Conservation (phyloP, 2,888 invertebrate species). For the Trachelus stipa region DNA sequence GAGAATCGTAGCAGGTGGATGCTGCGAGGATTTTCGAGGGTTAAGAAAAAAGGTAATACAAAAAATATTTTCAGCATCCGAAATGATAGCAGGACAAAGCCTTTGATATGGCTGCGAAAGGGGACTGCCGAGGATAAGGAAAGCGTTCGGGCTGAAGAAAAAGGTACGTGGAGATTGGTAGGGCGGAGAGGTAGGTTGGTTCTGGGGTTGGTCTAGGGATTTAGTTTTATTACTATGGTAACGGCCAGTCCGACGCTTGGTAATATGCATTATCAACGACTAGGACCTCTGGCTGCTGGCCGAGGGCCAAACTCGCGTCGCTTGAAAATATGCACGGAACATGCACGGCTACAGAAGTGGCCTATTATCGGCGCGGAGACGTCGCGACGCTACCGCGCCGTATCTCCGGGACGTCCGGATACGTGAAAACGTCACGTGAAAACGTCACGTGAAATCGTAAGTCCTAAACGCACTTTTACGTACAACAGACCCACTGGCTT, state of each 20-base stretch:
- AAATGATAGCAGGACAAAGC: background rate
- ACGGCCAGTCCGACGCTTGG: conserved; percentile 33
- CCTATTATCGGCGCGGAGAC: conserved; percentile 31
- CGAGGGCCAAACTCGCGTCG: conserved; percentile 34
- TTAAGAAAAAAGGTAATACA: conserved; percentile 22
- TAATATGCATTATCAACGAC: conserved; percentile 45
- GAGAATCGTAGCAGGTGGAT: background rate
- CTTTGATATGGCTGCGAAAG: background rate
- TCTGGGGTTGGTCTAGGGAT: conserved; percentile 22
- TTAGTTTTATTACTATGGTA: conserved; percentile 39
- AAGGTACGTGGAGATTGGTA: background rate
- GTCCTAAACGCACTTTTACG: background rate
- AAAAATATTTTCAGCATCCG: conserved; percentile 18
- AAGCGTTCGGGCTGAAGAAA: background rate
- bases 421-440: background rate
- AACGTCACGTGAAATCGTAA: background rate
- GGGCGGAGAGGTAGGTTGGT: background rate
- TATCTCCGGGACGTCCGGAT: background rate
- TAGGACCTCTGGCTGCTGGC: conserved; percentile 33
- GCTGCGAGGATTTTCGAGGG: background rate
- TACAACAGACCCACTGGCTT: no score
- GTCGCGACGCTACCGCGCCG: background rate
- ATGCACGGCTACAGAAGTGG: conserved; percentile 19
- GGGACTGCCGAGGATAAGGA: background rate
- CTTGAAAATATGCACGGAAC: conserved; percentile 41